These are phyloP conservation scores for Drosophila nebulosa DNA, from an alignment of 1,140 invertebrate genomes.

Conservation along the genomic window DNA sequence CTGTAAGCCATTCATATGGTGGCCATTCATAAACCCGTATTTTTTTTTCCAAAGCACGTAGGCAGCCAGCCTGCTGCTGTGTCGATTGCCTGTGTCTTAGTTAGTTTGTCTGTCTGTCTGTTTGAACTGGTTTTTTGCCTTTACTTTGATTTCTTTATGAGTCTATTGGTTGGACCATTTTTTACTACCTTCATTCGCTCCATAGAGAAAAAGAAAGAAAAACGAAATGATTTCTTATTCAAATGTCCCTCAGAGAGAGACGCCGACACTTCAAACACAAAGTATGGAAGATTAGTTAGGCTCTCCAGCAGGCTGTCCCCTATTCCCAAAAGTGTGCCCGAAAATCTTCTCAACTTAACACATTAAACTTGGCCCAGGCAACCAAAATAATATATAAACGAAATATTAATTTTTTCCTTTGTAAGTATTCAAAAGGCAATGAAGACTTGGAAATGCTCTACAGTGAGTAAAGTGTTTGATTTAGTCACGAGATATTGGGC, in stretches of 20 bases:
- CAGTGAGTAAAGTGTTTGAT: background rate
- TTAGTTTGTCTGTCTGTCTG: conserved; percentile 31
- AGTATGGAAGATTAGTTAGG: background rate
- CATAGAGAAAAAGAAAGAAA: background rate
- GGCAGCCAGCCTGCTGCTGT: conserved; percentile 25
- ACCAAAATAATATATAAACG: background rate
- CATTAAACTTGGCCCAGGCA: conserved; percentile 12
- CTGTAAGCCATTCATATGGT: conserved; percentile 71
- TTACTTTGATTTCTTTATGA: conserved; percentile 68
- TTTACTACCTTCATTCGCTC: background rate
- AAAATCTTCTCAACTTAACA: conserved; percentile 21
- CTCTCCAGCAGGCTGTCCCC: background rate
- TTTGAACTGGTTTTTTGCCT: conserved; percentile 59
- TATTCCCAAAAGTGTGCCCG: conserved; percentile 13
- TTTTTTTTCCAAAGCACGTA: conserved; percentile 57
- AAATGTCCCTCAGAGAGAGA: conserved; percentile 29
- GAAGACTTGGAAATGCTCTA: background rate
- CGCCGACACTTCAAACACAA: background rate
- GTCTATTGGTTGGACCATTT: conserved; percentile 31
- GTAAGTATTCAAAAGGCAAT: background rate
- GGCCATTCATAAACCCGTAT: conserved; percentile 74
- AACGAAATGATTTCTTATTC: conserved; percentile 41
- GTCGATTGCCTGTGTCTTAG: conserved; percentile 36
- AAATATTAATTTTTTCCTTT: conserved; percentile 26
- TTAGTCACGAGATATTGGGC: no score